Conservation (phyloP, 2,113 vertebrate species). For the Dromiciops gliroides region DNA sequence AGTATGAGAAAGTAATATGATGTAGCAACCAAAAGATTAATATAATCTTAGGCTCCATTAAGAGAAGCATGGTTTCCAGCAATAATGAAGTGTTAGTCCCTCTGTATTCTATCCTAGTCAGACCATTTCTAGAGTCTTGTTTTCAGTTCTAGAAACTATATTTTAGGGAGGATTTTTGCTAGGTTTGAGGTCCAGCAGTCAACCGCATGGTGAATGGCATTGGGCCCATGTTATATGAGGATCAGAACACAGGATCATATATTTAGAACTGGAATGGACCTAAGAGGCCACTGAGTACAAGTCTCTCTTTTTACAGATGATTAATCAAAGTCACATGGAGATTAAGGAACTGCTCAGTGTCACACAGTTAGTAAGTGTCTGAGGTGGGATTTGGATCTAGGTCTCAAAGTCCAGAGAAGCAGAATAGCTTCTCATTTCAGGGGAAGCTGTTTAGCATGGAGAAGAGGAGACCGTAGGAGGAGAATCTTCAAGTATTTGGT, state of each 20-base stretch:
- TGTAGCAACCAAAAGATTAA: neutral
- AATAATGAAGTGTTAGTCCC: neutral
- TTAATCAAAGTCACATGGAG: neutral
- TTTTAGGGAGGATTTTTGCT: neutral
- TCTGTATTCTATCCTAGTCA: neutral
- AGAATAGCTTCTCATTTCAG: too few species aligned
- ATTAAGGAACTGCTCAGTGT: neutral
- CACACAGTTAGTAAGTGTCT: neutral
- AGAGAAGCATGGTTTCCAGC: neutral
- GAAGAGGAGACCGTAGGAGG: neutral
- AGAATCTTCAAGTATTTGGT: neutral
- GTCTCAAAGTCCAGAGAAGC: neutral
- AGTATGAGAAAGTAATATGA: neutral
- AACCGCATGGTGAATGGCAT: neutral
- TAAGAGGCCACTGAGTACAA: neutral
- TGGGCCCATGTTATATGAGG: neutral
- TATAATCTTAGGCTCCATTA: neutral
- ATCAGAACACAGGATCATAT: neutral
- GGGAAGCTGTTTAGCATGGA: neutral
- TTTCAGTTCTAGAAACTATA: neutral
- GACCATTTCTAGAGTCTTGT: neutral
- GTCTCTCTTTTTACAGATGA: neutral
- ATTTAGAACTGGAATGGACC: neutral
- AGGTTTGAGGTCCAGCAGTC: neutral
- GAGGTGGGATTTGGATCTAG: neutral